Evolutionary conservation across 2,888 invertebrate species (phyloP), one percentile per base, ranked within the genome.

Genomic region (Apantesis nais): DNA sequence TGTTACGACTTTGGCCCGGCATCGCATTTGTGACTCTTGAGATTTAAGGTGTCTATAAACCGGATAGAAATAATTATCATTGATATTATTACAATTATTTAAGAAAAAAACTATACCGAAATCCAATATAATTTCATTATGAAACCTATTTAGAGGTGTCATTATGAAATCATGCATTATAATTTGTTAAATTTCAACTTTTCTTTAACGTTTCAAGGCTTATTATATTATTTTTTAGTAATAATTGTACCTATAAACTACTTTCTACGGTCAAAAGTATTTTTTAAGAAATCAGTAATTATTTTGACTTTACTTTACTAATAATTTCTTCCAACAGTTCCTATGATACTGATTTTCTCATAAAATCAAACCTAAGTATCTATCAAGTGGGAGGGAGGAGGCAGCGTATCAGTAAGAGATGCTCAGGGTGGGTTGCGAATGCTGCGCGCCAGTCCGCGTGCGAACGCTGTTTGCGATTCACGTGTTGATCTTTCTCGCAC

Each of bases 361-460:
- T 86, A 85, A 86, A 87, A 88, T 85, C 83, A 83, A 85, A 82
- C 79, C 85, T 79, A 83, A 86, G 83, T 83, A 74, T 75, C 82
- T 76, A 83, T 84, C 81, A 81, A 79, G 78, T 79, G 77, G 79
- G 77, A 52, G 48, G 77, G 74, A 79, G 72, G 73, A 67, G 74
- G 72, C 65, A 66, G 73, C 74, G 72, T 80, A 76, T 83, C 80
- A 79, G 70, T 72, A 66, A 73, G 65, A 66, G 70, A 74, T 81
- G 76, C 78, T 74, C 78, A 71, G 78, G 76, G 68, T 22, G 71
- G 75, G 68, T 61, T 37, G 29, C 60, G 69, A 63, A 73, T 70
- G 69, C 66, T 71, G 70, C 34, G 62, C 41, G 72, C 66, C 89
- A 92, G 93, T 93, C 83, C 78, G 79, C 85, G 84, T 82, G 78